Evolutionary conservation across 2,797 vertebrate genomes (phyloP), one percentile per base, ranked within the genome.

Genomic region (Coilia nasus): DNA sequence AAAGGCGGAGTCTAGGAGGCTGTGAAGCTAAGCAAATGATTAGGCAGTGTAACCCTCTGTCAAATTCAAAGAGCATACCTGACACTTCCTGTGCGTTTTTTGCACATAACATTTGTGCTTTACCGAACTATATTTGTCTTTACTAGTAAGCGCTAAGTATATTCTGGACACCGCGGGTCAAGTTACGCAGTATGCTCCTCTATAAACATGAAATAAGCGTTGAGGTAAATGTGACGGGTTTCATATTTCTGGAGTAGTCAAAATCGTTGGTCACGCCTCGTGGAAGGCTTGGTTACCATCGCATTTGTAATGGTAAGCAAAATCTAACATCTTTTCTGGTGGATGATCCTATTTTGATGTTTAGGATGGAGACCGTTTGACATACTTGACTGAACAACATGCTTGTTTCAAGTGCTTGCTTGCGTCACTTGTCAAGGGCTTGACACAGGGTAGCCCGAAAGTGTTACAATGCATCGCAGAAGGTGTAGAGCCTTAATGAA

Each of bases 51-150:
- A 87, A 85, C 89, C 90, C 88, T 59, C 93, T n/a, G 83, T 95
- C 92, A 92, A 81, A 85, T 89, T 85, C 84, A 90, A 88, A 57
- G 87, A 82, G 31, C 83, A 88, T 93, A 93, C 92, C 93, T 94
- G 92, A 88, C 92, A 94, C 93, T 94, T 94, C 93, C 93, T 93
- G 93, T 90, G 91, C 83, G 41, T 84, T 87, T 81, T 87, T 64
- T 83, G 83, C 17, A 62, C 28, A 59, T 86, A 88, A 44, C 85
- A 87, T 91, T 90, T 92, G 88, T 91, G 85, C 89, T 78, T 35
- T 78, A 21, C 71, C 28, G 57, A 9, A 44, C 17, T 31, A 15
- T 35, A 44, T 44, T 44, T 41, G 71, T 44, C 41, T 44, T 17
- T 78, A 4, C 12, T 35, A 78, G 71, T 78, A 41, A 15, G 71